A percentile compares a stretch with the other conserved stretches of the same genome.
Conservation (phyloP, 2,888 invertebrate genomes). For the Melanotus villosus region DNA sequence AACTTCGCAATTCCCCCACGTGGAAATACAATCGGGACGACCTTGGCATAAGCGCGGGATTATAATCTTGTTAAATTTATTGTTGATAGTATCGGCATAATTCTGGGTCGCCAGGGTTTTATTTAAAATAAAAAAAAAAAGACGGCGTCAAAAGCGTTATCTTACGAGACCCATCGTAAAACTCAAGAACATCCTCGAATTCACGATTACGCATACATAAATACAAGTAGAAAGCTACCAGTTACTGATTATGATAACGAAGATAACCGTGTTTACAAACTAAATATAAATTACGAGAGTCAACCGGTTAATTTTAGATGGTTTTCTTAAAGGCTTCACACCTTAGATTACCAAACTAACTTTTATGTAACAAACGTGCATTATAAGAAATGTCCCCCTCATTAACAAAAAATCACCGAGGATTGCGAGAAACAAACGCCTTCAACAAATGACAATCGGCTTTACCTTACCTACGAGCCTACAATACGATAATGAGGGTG, state of each 20-base stretch:
- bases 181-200: conserved; percentile 6
- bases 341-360: no score
- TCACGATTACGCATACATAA: conserved; percentile 2
- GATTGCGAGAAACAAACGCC: no score
- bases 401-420: no score
- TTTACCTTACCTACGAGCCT: no score
- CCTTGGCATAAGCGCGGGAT: conserved; percentile 19
- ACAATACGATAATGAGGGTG: no score
- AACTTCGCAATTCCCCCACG: conserved; percentile 14
- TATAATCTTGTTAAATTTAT: conserved; percentile 12
- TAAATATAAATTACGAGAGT: neutral
- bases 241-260: neutral
- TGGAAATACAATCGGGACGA: conserved; percentile 8
- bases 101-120: neutral
- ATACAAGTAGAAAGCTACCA: neutral
- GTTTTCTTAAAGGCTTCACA: no score
- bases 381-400: no score
- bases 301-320: neutral
- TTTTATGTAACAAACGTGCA: no score
- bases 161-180: neutral
- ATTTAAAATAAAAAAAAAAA: no score
- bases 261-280: neutral
- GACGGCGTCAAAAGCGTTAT: neutral
- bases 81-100: conserved; percentile 11
- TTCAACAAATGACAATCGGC: no score